phyloP scores from a whole-genome alignment of 2,888 invertebrate genomes.

The Cerastoderma edule region DNA sequence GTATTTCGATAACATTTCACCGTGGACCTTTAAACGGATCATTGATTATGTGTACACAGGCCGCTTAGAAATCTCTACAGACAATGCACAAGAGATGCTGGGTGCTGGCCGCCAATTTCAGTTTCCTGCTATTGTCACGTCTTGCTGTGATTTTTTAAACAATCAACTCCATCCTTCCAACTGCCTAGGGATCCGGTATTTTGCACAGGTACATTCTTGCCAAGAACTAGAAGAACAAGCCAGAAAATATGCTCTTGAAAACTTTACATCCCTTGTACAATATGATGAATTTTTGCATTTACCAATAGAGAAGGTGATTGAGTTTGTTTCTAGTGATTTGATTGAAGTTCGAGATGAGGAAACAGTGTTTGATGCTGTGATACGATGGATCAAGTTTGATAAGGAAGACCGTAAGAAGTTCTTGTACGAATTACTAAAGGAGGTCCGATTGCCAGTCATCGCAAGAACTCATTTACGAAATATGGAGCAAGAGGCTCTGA shows the following conservation, averaged over 20 bases:
- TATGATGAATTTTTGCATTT: constrained; percentile 82
- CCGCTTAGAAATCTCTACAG: constrained; percentile 81
- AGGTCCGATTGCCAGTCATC: constrained; percentile 79
- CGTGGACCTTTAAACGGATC: constrained; percentile 81
- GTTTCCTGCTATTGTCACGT: constrained; percentile 81
- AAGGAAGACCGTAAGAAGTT: constrained; percentile 72
- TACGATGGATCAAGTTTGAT: constrained; percentile 81
- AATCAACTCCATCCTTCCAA: constrained; percentile 82
- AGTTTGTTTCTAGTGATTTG: constrained; percentile 80
- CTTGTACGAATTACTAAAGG: constrained; percentile 72
- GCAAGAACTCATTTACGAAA: constrained; percentile 74
- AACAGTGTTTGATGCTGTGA: constrained; percentile 80
- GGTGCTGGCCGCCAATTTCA: constrained; percentile 82
- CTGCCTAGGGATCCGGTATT: constrained; percentile 82
- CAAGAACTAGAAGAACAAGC: constrained; percentile 77
- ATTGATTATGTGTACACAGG: constrained; percentile 84
- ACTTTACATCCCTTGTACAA: constrained; percentile 80
- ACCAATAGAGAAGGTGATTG: constrained; percentile 73
- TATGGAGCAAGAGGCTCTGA: constrained; percentile 75
- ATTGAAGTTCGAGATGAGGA: constrained; percentile 82
- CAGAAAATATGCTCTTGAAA: constrained; percentile 79
- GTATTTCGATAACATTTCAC: constrained; percentile 80
- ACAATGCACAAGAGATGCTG: constrained; percentile 83
- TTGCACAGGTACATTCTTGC: constrained; percentile 82
- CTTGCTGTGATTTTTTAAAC: constrained; percentile 80